phyloP scores from a whole-genome alignment of 2,888 invertebrate species.

The Opisthograptis luteolata region DNA sequence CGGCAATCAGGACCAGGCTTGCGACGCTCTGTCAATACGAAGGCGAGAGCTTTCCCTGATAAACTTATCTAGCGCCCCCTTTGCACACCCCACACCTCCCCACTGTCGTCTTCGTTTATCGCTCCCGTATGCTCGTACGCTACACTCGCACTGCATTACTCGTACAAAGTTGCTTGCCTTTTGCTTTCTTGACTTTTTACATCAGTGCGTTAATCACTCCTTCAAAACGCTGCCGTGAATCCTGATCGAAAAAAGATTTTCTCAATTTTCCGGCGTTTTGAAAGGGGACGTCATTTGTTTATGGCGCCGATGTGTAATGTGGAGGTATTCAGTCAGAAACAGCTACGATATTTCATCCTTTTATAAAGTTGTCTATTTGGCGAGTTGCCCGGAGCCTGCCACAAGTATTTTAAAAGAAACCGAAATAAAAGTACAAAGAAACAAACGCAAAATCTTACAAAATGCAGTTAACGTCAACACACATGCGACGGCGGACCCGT shows the following conservation, averaged over 20 bases:
- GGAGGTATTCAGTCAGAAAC: slow-evolving; percentile 60
- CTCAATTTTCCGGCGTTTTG: slow-evolving; percentile 21
- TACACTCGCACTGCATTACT: slow-evolving; percentile 63
- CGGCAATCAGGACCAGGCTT: slow-evolving; percentile 79
- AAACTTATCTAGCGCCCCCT: slow-evolving; percentile 76
- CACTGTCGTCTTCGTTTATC: slow-evolving; percentile 73
- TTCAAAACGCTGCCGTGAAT: slow-evolving; percentile 14
- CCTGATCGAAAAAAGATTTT: slow-evolving; percentile 11
- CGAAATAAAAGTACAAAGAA: slow-evolving; percentile 66
- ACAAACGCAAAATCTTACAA: slow-evolving; percentile 76
- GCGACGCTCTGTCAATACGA: slow-evolving; percentile 82
- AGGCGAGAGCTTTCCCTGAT: slow-evolving; percentile 82
- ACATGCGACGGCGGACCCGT: slow-evolving; percentile 59
- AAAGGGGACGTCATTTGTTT: slow-evolving; percentile 46
- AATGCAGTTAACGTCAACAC: slow-evolving; percentile 76
- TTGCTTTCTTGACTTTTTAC: slow-evolving; percentile 56
- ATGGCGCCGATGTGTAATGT: slow-evolving; percentile 57
- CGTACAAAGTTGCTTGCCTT: slow-evolving; percentile 53
- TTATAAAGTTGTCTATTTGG: slow-evolving; percentile 76
- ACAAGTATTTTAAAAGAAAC: slow-evolving; percentile 68
- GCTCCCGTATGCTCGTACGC: slow-evolving; percentile 71
- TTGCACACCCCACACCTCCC: slow-evolving; percentile 43
- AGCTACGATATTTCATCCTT: slow-evolving; percentile 62
- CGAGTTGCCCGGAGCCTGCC: slow-evolving; percentile 66
- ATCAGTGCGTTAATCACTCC: slow-evolving; percentile 46